A percentile compares a stretch with the other conserved stretches of the same genome.
phyloP scores from a whole-genome alignment of 2,888 invertebrate genomes.

The Cosmia trapezina region DNA sequence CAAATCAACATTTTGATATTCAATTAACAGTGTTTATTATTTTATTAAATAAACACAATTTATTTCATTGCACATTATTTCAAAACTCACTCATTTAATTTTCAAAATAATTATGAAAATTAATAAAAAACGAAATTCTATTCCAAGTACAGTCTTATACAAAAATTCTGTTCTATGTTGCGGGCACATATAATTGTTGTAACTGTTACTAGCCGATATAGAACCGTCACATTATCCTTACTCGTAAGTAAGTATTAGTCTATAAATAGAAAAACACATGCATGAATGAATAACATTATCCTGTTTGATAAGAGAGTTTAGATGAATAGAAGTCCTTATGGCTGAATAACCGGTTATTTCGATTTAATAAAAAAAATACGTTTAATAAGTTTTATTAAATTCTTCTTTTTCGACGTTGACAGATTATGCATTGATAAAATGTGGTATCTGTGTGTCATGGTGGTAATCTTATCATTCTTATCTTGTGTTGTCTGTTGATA shows the following conservation, averaged over 20 bases:
- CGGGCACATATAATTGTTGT: slow-evolving; percentile 13
- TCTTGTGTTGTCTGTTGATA: slow-evolving; percentile 27
- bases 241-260: slow-evolving; percentile 17
- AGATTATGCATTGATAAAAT: slow-evolving; percentile 47
- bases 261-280: slow-evolving; percentile 47
- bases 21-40: background rate
- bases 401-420: slow-evolving; percentile 43
- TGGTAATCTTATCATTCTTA: slow-evolving; percentile 54
- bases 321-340: background rate
- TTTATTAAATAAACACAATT: background rate
- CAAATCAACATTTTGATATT: too few species aligned
- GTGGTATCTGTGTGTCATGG: slow-evolving; percentile 32
- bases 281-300: slow-evolving; percentile 35
- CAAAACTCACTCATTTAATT: background rate
- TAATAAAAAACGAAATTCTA: background rate
- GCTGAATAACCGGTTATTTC: background rate
- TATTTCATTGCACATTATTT: too few species aligned
- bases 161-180: slow-evolving; percentile 21
- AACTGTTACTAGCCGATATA: slow-evolving; percentile 12
- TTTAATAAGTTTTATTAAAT: background rate
- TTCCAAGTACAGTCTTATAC: slow-evolving; percentile 30
- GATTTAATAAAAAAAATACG: background rate
- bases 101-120: background rate
- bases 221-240: slow-evolving; percentile 25
- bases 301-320: slow-evolving; percentile 3